Percentiles rank a stretch among this genome's conserved stretches.
Conservation (phyloP, 2,888 invertebrate species). For the Tiphia femorata region DNA sequence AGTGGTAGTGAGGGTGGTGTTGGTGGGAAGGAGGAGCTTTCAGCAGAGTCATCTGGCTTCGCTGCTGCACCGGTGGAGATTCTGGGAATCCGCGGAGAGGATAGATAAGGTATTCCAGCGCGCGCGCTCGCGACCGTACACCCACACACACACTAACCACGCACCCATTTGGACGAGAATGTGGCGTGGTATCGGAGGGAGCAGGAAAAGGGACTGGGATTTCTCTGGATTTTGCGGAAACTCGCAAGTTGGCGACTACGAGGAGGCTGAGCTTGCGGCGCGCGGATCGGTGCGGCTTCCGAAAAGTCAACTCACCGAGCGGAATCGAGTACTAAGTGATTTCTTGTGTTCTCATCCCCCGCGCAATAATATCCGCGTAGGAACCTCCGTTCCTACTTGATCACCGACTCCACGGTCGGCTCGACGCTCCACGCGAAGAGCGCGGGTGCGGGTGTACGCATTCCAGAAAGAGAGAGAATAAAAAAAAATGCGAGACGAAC, state of each 20-base stretch:
- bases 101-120: constrained; percentile 37
- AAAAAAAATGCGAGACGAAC: not conserved
- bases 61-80: constrained; percentile 23
- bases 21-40: constrained; percentile 28
- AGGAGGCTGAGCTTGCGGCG: constrained; percentile 23
- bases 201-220: constrained; percentile 10
- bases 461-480: not conserved
- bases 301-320: constrained; percentile 47
- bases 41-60: constrained; percentile 30
- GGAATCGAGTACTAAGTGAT: constrained; percentile 53
- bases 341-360: constrained; percentile 49
- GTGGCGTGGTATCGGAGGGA: not conserved
- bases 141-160: not conserved
- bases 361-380: constrained; percentile 28
- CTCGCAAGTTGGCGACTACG: constrained; percentile 23
- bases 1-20: constrained; percentile 7
- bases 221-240: constrained; percentile 31
- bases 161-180: not conserved
- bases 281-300: constrained; percentile 15
- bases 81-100: constrained; percentile 24
- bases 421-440: too few species aligned
- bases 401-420: too few species aligned
- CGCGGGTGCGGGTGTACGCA: too few species aligned
- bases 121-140: not conserved
- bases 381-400: too few species aligned